Evolutionary conservation across 35 echinoderm and acorn worm genomes (phyloP).

Genomic region (Acanthaster planci): DNA sequence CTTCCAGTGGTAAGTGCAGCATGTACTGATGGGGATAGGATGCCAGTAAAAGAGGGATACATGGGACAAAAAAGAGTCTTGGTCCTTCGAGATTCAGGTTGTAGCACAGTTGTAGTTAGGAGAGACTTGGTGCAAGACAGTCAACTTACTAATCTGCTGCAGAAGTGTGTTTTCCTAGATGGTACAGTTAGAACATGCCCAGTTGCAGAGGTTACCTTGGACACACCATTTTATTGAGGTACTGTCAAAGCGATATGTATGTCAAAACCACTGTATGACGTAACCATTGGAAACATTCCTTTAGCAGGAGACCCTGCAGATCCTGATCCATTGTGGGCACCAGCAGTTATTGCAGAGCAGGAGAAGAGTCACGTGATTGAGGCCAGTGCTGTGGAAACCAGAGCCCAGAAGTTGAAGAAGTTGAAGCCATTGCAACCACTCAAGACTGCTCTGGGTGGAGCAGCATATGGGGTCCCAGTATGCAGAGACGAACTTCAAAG

Average conservation of each 20-base stretch:
- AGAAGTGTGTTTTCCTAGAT: constrained; percentile 52
- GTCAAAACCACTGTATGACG: constrained; percentile 6
- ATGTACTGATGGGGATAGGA: background rate
- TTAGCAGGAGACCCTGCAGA: constrained; percentile 22
- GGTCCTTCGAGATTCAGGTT: background rate
- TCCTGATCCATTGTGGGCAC: background rate
- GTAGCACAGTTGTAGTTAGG: constrained; percentile 35
- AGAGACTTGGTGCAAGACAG: background rate
- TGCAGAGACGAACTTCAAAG: too few relatives aligned
- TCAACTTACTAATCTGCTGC: constrained; percentile 38
- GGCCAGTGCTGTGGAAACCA: background rate
- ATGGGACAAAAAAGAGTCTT: background rate
- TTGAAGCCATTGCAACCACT: background rate
- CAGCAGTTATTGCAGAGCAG: too few relatives aligned
- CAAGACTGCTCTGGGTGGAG: background rate
- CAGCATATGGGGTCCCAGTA: too few relatives aligned
- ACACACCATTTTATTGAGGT: constrained; percentile 44
- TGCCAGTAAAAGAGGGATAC: background rate
- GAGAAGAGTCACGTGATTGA: background rate
- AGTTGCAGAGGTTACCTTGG: constrained; percentile 37
- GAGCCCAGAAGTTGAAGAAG: constrained; percentile 17
- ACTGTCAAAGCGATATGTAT: background rate
- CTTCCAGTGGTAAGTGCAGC: background rate
- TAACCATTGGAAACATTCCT: background rate
- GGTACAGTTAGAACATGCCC: constrained; percentile 35